These are phyloP conservation scores for Neuroscelio doddi DNA, from an alignment of 2,888 invertebrate species.

Conservation along the genomic window DNA sequence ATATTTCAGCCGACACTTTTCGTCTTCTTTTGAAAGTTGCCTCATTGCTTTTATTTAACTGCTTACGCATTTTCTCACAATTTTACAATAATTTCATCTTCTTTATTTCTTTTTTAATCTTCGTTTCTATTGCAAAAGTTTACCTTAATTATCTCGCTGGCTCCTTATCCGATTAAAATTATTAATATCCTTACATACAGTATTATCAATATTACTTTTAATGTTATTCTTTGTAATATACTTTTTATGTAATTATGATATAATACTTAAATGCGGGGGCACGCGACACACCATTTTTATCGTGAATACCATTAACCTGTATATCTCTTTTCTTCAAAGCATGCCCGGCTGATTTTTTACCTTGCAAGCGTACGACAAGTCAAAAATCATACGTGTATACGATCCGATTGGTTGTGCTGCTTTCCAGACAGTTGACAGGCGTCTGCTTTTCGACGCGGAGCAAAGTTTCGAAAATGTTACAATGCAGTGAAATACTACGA, in stretches of 20 bases:
- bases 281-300: slow-evolving; percentile 60
- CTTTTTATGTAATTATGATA: slow-evolving; percentile 69
- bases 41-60: slow-evolving; percentile 37
- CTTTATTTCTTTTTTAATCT: slow-evolving; percentile 38
- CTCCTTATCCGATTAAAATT: slow-evolving; percentile 67
- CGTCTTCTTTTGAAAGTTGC: slow-evolving; percentile 38
- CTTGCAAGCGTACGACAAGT: slow-evolving; percentile 14
- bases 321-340: slow-evolving; percentile 39
- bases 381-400: not conserved
- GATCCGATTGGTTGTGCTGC: not conserved
- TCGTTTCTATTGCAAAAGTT: slow-evolving; percentile 62
- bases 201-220: slow-evolving; percentile 68
- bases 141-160: slow-evolving; percentile 58
- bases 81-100: slow-evolving; percentile 32
- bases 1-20: slow-evolving; percentile 45
- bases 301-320: slow-evolving; percentile 28
- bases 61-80: slow-evolving; percentile 49
- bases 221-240: slow-evolving; percentile 62
- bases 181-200: slow-evolving; percentile 69
- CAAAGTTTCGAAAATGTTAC: not conserved
- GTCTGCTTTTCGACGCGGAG: not conserved
- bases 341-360: slow-evolving; percentile 44
- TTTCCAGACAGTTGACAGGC: not conserved
- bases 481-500: too few species aligned
- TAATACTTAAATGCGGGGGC: slow-evolving; percentile 69